Conservation (phyloP, 2,113 vertebrate species). For the Sander lucioperca region DNA sequence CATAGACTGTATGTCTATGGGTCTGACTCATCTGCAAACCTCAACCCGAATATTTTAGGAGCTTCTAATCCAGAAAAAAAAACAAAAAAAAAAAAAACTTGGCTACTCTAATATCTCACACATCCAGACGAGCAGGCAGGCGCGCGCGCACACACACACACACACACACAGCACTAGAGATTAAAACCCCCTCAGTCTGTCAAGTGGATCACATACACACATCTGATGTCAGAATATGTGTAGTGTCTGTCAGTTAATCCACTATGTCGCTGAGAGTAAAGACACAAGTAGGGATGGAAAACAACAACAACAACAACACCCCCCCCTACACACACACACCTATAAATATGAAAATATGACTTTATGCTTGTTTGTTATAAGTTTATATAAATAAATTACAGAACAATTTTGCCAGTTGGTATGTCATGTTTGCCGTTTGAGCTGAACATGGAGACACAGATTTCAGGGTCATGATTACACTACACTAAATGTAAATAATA, state of each 20-base stretch:
- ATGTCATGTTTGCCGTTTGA: not conserved
- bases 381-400: not conserved
- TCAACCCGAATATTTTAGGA: conserved; percentile 73
- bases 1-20: too few relatives aligned
- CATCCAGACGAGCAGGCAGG: conserved; percentile 35
- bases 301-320: too few relatives aligned
- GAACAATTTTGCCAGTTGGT: not conserved
- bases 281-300: conserved; percentile 17
- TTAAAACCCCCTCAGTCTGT: conserved; percentile 44
- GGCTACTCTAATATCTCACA: conserved; percentile 74
- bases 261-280: not conserved
- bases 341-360: not conserved
- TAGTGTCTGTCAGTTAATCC: conserved; percentile 33
- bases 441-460: not conserved
- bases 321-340: not conserved
- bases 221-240: conserved; percentile 30
- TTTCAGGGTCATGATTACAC: not conserved
- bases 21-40: conserved; percentile 73
- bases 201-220: conserved; percentile 44
- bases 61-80: conserved; percentile 71
- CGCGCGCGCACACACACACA: conserved; percentile 13
- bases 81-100: conserved; percentile 41
- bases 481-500: not conserved
- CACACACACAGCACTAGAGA: conserved; percentile 38
- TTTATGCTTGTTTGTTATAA: not conserved